Percentiles rank a stretch among this genome's conserved stretches.
Conservation (phyloP, 2,888 invertebrate species). For the Chalcis sispes region DNA sequence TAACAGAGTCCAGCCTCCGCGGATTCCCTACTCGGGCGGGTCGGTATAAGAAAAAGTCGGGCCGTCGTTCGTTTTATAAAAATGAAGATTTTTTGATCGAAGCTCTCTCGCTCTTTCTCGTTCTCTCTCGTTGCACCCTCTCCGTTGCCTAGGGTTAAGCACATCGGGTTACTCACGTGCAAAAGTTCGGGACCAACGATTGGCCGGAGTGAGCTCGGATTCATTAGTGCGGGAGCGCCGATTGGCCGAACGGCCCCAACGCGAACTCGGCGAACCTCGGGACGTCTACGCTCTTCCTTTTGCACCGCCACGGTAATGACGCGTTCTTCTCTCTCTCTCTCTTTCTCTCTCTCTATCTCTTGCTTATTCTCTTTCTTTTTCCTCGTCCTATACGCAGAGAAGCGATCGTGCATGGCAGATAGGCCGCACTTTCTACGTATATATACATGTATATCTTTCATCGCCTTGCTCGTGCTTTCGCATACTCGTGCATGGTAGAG, state of each 20-base stretch:
- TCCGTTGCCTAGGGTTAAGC: neutral
- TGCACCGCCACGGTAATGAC: conserved; percentile 31
- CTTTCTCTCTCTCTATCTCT: too few species aligned
- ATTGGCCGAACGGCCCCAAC: conserved; percentile 58
- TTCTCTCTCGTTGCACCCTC: neutral
- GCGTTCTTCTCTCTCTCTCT: neutral
- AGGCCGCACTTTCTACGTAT: too few species aligned
- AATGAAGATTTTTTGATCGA: conserved; percentile 46
- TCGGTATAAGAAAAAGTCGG: conserved; percentile 9
- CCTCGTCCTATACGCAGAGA: neutral
- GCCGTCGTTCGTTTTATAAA: conserved; percentile 17
- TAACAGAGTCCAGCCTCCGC: neutral
- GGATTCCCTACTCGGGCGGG: neutral
- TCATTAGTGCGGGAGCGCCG: conserved; percentile 53
- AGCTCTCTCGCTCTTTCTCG: neutral
- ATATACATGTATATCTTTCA: too few species aligned
- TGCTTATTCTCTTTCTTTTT: too few species aligned
- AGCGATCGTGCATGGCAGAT: conserved; percentile 73
- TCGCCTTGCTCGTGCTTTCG: too few species aligned
- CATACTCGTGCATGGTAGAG: conserved; percentile 25
- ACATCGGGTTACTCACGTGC: neutral
- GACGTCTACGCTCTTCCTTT: conserved; percentile 30
- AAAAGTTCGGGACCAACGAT: conserved; percentile 49
- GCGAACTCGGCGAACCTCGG: too few species aligned
- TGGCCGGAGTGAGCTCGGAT: conserved; percentile 55